Conservation (phyloP, 2,113 vertebrate species). For the Leiothrix lutea region DNA sequence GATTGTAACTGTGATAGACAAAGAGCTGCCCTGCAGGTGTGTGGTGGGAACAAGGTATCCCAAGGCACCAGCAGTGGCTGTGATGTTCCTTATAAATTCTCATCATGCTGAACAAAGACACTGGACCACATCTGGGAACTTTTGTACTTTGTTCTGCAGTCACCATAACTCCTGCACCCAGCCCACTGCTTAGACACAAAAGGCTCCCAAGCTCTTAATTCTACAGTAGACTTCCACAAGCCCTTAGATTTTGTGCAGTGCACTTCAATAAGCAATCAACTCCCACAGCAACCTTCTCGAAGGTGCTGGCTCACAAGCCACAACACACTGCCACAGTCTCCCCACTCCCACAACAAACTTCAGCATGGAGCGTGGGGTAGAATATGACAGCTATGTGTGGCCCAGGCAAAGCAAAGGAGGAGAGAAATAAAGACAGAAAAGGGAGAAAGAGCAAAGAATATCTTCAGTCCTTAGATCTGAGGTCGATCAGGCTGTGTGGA, state of each 20-base stretch:
- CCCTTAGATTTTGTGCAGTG: not conserved
- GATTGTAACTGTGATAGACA: not conserved
- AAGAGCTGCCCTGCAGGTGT: not conserved
- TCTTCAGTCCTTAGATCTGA: not conserved
- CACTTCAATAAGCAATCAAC: not conserved
- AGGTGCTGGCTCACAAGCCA: not conserved
- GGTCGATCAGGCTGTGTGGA: accelerated
- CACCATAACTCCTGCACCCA: not conserved
- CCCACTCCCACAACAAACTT: not conserved
- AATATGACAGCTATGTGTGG: not conserved
- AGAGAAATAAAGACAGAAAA: not conserved
- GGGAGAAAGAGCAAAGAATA: not conserved
- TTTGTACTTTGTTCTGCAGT: not conserved
- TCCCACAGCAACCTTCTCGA: not conserved
- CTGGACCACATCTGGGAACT: not conserved
- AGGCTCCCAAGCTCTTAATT: not conserved
- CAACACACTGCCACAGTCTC: not conserved
- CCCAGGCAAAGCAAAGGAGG: not conserved
- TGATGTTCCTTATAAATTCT: not conserved
- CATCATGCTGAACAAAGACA: not conserved
- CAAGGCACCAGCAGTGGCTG: too few relatives aligned
- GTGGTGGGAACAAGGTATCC: not conserved
- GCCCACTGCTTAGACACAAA: not conserved
- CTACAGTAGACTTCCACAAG: not conserved
- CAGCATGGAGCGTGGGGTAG: not conserved